Percentiles rank a stretch among this genome's conserved stretches.
These are phyloP conservation scores for Hydrolagus affinis DNA, from an alignment of 2,113 vertebrate genomes.

Conservation along the genomic window DNA sequence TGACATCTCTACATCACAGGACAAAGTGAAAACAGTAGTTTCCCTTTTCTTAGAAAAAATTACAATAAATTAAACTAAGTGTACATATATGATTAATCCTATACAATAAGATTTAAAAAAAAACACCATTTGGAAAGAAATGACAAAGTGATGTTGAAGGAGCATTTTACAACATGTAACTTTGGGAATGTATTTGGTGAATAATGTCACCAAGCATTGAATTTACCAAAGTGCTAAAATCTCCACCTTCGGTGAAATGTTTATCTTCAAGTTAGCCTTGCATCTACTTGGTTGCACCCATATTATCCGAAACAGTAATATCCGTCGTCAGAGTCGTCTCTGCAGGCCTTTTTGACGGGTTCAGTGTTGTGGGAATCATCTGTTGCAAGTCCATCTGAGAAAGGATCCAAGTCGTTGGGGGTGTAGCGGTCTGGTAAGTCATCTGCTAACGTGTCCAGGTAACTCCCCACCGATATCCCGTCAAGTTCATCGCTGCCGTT, in stretches of 20 bases:
- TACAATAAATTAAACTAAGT: too few relatives aligned
- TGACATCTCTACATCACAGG: too few relatives aligned
- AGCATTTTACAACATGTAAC: too few relatives aligned
- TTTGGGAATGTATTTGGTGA: background rate
- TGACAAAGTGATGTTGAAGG: too few relatives aligned
- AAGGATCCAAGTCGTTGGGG: constrained; percentile 68
- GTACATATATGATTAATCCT: too few relatives aligned
- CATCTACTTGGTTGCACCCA: background rate
- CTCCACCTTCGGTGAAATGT: background rate
- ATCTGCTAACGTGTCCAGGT: constrained; percentile 86
- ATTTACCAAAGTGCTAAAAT: background rate
- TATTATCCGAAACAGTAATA: constrained; percentile 86
- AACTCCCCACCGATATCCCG: constrained; percentile 84
- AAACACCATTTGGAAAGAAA: too few relatives aligned
- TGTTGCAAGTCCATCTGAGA: constrained; percentile 61
- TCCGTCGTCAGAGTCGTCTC: constrained; percentile 70
- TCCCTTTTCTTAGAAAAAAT: too few relatives aligned
- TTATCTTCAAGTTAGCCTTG: background rate
- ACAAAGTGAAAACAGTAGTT: too few relatives aligned
- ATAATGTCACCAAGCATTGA: background rate
- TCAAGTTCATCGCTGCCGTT: constrained; percentile 77
- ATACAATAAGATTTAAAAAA: too few relatives aligned
- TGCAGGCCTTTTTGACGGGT: constrained; percentile 57
- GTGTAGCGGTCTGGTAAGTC: constrained; percentile 72
- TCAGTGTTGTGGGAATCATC: constrained; percentile 58